A percentile compares a stretch with the other conserved stretches of the same genome.
Evolutionary conservation across 2,113 vertebrate genomes (phyloP).

Genomic region (Apaloderma vittatum): DNA sequence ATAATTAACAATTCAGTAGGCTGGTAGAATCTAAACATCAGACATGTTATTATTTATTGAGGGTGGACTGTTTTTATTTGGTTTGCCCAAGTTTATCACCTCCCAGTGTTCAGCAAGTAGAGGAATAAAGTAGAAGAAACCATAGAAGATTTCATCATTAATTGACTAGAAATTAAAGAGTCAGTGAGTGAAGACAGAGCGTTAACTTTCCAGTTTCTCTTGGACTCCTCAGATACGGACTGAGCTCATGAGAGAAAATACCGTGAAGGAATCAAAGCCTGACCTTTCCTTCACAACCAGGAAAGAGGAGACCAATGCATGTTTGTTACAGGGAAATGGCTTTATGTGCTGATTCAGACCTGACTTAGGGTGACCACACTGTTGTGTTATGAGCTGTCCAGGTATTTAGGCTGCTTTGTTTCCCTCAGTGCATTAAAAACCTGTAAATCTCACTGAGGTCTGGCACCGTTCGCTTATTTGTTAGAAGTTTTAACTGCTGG

Average conservation of each 20-base stretch:
- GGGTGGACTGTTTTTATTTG: not conserved
- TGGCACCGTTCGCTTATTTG: fast-evolving
- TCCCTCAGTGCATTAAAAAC: fast-evolving
- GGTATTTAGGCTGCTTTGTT: fast-evolving
- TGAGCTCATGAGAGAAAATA: fast-evolving
- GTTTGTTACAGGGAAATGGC: fast-evolving
- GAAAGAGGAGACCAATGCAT: fast-evolving
- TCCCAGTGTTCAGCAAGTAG: not conserved
- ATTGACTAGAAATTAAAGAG: not conserved
- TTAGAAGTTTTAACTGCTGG: fast-evolving
- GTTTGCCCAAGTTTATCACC: not conserved
- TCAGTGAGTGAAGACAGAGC: fast-evolving
- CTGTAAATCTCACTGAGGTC: fast-evolving
- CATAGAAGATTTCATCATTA: fast-evolving
- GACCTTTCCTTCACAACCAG: fast-evolving
- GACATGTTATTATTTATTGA: not conserved
- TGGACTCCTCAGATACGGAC: fast-evolving
- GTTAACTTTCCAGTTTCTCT: fast-evolving
- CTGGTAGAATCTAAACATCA: not conserved
- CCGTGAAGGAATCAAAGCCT: fast-evolving
- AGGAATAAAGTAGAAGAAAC: not conserved
- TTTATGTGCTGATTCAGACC: fast-evolving
- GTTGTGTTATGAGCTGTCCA: fast-evolving
- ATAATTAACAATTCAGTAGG: not conserved
- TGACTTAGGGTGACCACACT: fast-evolving